These are phyloP conservation scores for Abrostola triplasia DNA, from an alignment of 2,888 invertebrate genomes.

Conservation along the genomic window DNA sequence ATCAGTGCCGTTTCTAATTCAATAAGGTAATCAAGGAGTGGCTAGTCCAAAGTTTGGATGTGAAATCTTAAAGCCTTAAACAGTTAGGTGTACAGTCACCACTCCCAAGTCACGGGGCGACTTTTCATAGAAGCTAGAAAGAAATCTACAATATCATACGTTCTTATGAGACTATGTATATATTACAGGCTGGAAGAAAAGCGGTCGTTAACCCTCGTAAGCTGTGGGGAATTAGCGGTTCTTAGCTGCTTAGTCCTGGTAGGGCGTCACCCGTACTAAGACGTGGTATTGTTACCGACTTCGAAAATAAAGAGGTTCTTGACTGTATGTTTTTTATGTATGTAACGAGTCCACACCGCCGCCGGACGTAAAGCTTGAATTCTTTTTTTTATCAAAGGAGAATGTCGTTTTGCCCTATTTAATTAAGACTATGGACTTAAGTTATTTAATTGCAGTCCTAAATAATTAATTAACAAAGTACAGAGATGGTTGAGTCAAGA, in stretches of 20 bases:
- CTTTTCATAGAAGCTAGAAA: conserved; percentile 19
- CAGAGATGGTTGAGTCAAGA: too few species aligned
- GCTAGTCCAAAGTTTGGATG: conserved; percentile 23
- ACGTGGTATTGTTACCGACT: not conserved
- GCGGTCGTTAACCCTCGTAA: conserved; percentile 1
- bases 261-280: not conserved
- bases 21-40: conserved; percentile 12
- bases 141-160: not conserved
- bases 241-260: not conserved
- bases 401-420: too few species aligned
- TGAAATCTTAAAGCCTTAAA: conserved; percentile 30
- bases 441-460: too few species aligned
- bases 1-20: conserved; percentile 17
- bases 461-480: too few species aligned
- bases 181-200: not conserved
- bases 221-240: conserved; percentile 1
- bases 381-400: too few species aligned
- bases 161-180: conserved; percentile 1
- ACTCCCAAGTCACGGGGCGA: conserved; percentile 32
- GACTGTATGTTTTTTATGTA: not conserved
- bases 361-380: too few species aligned
- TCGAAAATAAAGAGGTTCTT: not conserved
- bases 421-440: too few species aligned
- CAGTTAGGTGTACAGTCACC: conserved; percentile 31
- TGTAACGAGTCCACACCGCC: too few species aligned